Percentiles rank a stretch among this genome's conserved stretches.
Evolutionary conservation across 2,113 vertebrate genomes (phyloP).

Genomic region (Chitala chitala): DNA sequence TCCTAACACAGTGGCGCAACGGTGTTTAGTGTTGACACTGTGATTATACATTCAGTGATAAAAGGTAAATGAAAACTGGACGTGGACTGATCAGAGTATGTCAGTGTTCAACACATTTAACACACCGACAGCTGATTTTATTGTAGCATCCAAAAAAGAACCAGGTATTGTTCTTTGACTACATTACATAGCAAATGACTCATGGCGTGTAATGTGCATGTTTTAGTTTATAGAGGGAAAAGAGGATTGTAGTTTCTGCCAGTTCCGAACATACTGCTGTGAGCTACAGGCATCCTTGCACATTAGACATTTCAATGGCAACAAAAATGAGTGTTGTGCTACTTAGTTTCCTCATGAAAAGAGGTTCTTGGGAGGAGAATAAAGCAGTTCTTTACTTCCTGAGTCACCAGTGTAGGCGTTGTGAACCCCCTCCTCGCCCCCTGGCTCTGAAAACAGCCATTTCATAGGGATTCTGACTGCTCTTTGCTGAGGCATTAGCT

Average conservation of each 20-base stretch:
- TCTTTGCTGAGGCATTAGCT: conserved; percentile 53
- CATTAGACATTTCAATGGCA: neutral
- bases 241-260: neutral
- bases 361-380: neutral
- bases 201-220: neutral
- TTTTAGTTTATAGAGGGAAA: neutral
- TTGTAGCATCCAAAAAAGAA: neutral
- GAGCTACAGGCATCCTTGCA: neutral
- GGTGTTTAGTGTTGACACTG: neutral
- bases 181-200: neutral
- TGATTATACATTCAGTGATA: neutral
- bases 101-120: no score
- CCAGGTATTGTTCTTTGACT: no score
- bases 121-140: no score
- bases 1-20: neutral
- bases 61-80: no score
- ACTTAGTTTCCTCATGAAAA: neutral
- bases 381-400: conserved; percentile 16
- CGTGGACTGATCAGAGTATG: no score
- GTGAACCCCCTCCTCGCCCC: neutral
- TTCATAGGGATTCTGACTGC: conserved; percentile 39
- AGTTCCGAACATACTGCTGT: neutral
- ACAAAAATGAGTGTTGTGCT: neutral
- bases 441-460: conserved; percentile 28
- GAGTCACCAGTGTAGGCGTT: conserved; percentile 3